Conservation (phyloP, 1,140 invertebrate species). For the Leptinotarsa defecta region DNA sequence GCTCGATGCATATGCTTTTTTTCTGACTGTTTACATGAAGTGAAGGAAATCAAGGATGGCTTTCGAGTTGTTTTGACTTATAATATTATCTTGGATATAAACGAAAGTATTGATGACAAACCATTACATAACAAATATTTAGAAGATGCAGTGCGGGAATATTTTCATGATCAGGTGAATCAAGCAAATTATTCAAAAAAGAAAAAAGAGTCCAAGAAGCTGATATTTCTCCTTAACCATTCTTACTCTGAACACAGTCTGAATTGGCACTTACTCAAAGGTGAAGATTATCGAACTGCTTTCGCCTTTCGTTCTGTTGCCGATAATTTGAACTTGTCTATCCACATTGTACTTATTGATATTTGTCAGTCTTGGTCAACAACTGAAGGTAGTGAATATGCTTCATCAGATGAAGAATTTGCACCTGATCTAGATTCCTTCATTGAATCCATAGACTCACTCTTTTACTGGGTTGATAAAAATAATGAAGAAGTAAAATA, state of each 20-base stretch:
- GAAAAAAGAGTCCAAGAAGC: not conserved
- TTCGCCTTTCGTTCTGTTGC: not conserved
- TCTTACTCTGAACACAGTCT: not conserved
- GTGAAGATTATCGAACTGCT: not conserved
- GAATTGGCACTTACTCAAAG: not conserved
- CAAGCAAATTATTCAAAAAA: not conserved
- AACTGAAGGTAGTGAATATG: too few relatives aligned
- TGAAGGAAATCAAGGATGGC: not conserved
- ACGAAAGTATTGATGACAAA: not conserved
- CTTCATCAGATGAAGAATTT: not conserved
- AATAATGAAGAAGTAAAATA: not conserved
- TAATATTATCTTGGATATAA: not conserved
- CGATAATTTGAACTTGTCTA: not conserved
- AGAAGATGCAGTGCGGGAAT: not conserved
- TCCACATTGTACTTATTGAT: not conserved
- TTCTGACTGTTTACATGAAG: not conserved
- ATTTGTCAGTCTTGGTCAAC: not conserved
- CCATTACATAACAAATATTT: not conserved
- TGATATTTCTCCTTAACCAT: not conserved
- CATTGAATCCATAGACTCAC: not conserved
- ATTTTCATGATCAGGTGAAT: not conserved
- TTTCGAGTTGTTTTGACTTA: not conserved
- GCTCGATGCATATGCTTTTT: constrained; percentile 5
- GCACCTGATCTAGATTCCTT: not conserved
- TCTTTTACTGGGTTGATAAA: not conserved